Evolutionary conservation across 2,888 invertebrate genomes (phyloP).

Genomic region (Troglohyphantes excavatus): DNA sequence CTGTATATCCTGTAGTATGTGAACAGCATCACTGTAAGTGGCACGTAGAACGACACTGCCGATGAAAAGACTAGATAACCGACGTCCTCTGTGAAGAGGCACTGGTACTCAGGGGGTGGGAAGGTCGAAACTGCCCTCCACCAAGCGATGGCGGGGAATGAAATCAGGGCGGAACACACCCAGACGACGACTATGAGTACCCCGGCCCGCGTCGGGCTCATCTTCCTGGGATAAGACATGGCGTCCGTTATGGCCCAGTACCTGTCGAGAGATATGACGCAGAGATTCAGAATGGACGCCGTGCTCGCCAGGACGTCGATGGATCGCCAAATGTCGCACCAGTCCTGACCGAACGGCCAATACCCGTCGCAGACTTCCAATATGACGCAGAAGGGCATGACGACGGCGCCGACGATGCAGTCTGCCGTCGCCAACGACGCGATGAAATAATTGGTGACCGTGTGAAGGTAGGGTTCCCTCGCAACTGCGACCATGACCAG

Average conservation of each 20-base stretch:
- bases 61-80: constrained; percentile 98
- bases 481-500: constrained; percentile 96
- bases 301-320: constrained; percentile 98
- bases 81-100: constrained; percentile 97
- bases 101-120: constrained; percentile 87
- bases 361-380: constrained; percentile 87
- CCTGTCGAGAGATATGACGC: constrained; percentile 97
- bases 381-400: constrained; percentile 98
- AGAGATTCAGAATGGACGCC: constrained; percentile 97
- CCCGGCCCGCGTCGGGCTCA: constrained; percentile 93
- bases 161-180: constrained; percentile 97
- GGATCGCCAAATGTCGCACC: constrained; percentile 99
- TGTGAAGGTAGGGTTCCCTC: constrained; percentile 95
- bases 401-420: constrained; percentile 96
- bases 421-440: constrained; percentile 98
- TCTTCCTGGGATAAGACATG: constrained; percentile 96
- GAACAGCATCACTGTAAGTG: constrained; percentile 98
- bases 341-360: constrained; percentile 97
- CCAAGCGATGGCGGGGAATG: constrained; percentile 95
- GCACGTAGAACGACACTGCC: constrained; percentile 98
- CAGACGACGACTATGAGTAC: constrained; percentile 96
- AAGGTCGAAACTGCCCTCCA: constrained; percentile 84
- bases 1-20: constrained; percentile 98
- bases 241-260: constrained; percentile 99
- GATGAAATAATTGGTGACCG: constrained; percentile 98